These are phyloP conservation scores for Scaeva pyrastri DNA, from an alignment of 2,888 invertebrate genomes.

Conservation along the genomic window DNA sequence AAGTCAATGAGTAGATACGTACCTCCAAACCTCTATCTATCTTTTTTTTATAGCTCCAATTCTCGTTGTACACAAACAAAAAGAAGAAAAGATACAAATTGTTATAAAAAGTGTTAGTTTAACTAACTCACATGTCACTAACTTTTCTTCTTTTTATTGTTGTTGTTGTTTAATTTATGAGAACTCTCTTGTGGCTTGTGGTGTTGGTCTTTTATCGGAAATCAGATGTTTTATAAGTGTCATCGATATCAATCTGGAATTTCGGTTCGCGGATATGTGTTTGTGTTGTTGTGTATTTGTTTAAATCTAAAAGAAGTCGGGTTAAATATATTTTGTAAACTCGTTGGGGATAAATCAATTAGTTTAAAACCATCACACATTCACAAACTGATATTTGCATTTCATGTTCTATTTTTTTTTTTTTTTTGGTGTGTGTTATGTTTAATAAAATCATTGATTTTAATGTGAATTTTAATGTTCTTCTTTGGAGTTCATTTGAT, in stretches of 20 bases:
- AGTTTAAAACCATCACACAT: constrained; percentile 10
- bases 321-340: neutral
- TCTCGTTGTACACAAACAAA: neutral
- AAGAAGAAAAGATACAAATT: constrained; percentile 41
- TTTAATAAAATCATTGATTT: constrained; percentile 3
- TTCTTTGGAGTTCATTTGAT: constrained; percentile 24
- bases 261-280: constrained; percentile 6
- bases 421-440: neutral
- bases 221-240: constrained; percentile 67
- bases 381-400: neutral
- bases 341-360: neutral
- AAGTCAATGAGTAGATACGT: constrained; percentile 45
- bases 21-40: neutral
- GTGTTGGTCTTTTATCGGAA: constrained; percentile 45
- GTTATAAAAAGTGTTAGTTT: constrained; percentile 46
- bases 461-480: constrained; percentile 15
- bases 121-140: constrained; percentile 36
- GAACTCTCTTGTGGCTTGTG: constrained; percentile 27
- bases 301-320: no score
- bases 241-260: constrained; percentile 61
- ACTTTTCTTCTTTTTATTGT: constrained; percentile 33
- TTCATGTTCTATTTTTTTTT: constrained; percentile 19
- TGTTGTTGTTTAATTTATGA: constrained; percentile 51
- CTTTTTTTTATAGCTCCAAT: neutral
- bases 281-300: no score